These are phyloP conservation scores for Philonicus albiceps DNA, from an alignment of 2,888 invertebrate species.

Conservation along the genomic window DNA sequence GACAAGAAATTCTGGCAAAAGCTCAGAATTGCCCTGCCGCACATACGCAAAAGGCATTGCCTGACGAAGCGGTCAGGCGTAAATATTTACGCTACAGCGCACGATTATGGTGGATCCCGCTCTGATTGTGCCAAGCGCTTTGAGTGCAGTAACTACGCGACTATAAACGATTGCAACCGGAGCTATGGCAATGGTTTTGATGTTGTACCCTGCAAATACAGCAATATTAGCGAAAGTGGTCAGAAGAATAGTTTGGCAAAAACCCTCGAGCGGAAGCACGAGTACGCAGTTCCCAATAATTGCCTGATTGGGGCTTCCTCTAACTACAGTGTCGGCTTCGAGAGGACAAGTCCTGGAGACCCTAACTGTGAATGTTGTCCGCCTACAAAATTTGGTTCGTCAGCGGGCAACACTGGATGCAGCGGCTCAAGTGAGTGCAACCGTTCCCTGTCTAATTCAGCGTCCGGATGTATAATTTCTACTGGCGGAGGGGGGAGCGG, in stretches of 20 bases:
- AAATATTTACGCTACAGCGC: conserved; percentile 75
- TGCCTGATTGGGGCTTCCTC: conserved; percentile 49
- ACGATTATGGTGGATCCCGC: conserved; percentile 52
- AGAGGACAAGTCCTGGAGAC: background rate
- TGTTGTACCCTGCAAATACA: conserved; percentile 41
- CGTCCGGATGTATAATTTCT: conserved; percentile 48
- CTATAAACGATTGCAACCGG: conserved; percentile 59
- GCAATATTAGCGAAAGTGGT: background rate
- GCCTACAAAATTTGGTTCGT: conserved; percentile 18
- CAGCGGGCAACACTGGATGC: conserved; percentile 34
- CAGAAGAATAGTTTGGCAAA: conserved; percentile 46
- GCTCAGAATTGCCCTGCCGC: conserved; percentile 89
- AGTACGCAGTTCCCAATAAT: conserved; percentile 61
- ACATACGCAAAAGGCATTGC: conserved; percentile 56
- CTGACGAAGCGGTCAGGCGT: conserved; percentile 65
- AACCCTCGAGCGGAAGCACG: conserved; percentile 58
- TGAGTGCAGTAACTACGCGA: conserved; percentile 62
- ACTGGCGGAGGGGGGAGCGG: conserved; percentile 53
- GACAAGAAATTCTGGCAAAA: conserved; percentile 98
- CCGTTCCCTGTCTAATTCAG: conserved; percentile 43
- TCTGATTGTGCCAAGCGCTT: conserved; percentile 54
- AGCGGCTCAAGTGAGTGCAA: conserved; percentile 42
- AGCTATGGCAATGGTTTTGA: conserved; percentile 35
- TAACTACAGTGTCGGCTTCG: conserved; percentile 41
- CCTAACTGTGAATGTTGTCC: conserved; percentile 44